Evolutionary conservation across 2,888 invertebrate genomes (phyloP).

Genomic region (Tyria jacobaeae): DNA sequence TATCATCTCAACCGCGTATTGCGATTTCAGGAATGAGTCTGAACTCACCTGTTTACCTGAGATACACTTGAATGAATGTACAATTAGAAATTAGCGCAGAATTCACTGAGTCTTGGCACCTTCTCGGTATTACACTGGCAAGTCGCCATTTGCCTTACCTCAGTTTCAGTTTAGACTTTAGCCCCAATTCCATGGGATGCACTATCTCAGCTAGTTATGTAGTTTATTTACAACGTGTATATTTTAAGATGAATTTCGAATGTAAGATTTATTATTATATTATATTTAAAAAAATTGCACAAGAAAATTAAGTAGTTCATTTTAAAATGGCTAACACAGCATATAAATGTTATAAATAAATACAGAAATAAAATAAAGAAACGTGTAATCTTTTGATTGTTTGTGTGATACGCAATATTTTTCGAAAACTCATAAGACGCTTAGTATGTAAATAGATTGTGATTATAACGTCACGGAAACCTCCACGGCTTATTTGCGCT

Average conservation of each 20-base stretch:
- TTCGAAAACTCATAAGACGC: too few species aligned
- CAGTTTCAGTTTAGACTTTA: conserved; percentile 65
- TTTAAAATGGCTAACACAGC: too few species aligned
- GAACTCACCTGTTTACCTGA: conserved; percentile 21
- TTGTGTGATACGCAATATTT: too few species aligned
- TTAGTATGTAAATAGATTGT: too few species aligned
- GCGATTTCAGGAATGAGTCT: conserved; percentile 15
- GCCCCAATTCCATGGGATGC: conserved; percentile 62
- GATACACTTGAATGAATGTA: conserved; percentile 57
- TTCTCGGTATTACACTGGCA: conserved; percentile 68
- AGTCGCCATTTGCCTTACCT: conserved; percentile 70
- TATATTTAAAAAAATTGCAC: neutral
- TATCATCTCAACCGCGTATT: neutral
- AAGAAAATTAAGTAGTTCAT: too few species aligned
- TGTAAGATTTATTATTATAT: neutral
- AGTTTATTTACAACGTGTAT: conserved; percentile 1
- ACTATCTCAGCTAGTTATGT: conserved; percentile 50
- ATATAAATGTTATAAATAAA: too few species aligned
- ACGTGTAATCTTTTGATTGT: too few species aligned
- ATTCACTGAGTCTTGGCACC: conserved; percentile 76
- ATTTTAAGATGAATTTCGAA: neutral
- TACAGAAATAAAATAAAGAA: too few species aligned
- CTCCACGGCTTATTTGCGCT: too few species aligned
- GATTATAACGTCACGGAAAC: too few species aligned
- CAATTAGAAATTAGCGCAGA: conserved; percentile 72